Evolutionary conservation across 2,888 invertebrate species (phyloP), one percentile per base, ranked within the genome.

Genomic region (Oscheius sp.): DNA sequence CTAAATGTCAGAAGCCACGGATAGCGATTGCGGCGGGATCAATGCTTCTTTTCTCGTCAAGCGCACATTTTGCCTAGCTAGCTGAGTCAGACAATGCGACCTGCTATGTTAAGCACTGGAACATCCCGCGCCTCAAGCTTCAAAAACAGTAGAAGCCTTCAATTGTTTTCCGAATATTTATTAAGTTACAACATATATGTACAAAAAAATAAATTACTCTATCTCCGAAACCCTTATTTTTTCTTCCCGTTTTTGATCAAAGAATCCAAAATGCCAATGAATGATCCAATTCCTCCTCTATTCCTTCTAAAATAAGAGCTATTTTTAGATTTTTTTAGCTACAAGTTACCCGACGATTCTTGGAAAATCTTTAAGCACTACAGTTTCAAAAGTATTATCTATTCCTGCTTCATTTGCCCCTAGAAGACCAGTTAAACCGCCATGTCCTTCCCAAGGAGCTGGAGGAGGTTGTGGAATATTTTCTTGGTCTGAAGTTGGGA

Each of bases 381-480:
- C 78, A 31, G 73, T 74, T 57, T 80, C 80, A 57, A 80, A 74
- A 12, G 80, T 80, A 61, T 79, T 78, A 65, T 80, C 80, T 61
- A 80, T 76, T 29, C 80, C 80, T 23, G 65, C 74, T 70, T 80
- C 80, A 52, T 72, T 72, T 6, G 74, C 75, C 27, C 79, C 80
- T 0, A 79, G 61, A 0, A 80, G 70, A 10, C 73, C 70, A 37
- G 79, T 80, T 5, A 80, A 65, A 10, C 80, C 80, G 17, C 79
- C 80, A 25, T 75, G 71, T 3, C 80, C 80, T 61, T 78, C 75
- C 80, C 80, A 80, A 1, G 73, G 66, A 3, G 80, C 80, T 3
- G 73, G 73, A 29, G 80, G 80, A 0, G 80, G 75, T 12, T 48
- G 61, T 17, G 71, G 48, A 29, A 67, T 65, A 15, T 64, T 53